These are phyloP conservation scores for Aspidiotus destructor DNA, from an alignment of 2,888 invertebrate genomes.

Conservation along the genomic window DNA sequence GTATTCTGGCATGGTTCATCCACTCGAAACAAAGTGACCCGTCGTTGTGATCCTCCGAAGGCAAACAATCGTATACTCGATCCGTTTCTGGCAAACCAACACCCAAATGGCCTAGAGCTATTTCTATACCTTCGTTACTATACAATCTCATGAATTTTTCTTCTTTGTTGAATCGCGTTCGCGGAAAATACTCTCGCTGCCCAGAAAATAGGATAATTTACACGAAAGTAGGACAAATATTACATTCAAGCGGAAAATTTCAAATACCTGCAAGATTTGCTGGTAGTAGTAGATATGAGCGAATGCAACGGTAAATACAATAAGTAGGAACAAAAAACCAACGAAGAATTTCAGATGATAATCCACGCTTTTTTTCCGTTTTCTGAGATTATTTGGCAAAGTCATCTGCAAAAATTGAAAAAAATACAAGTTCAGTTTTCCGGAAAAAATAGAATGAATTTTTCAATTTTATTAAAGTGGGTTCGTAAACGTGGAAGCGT, in stretches of 20 bases:
- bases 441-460: too few relatives aligned
- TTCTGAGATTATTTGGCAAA: conserved; percentile 61
- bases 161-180: conserved; percentile 68
- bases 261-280: conserved; percentile 54
- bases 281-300: conserved; percentile 76
- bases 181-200: conserved; percentile 68
- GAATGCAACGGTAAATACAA: conserved; percentile 71
- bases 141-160: conserved; percentile 63
- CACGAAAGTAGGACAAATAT: too few relatives aligned
- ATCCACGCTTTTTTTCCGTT: conserved; percentile 57
- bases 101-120: conserved; percentile 39
- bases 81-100: conserved; percentile 47
- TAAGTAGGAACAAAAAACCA: conserved; percentile 65
- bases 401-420: conserved; percentile 52
- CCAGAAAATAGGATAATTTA: conserved; percentile 16
- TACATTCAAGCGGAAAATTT: too few relatives aligned
- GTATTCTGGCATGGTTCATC: conserved; percentile 63
- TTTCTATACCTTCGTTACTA: conserved; percentile 52
- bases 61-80: conserved; percentile 62
- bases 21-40: conserved; percentile 73
- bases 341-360: conserved; percentile 75
- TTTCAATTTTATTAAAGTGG: too few relatives aligned
- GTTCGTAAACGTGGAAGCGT: too few relatives aligned
- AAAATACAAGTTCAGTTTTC: not conserved
- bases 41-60: conserved; percentile 48